Evolutionary conservation across 2,797 vertebrate genomes (phyloP), one percentile per base, ranked within the genome.

Genomic region (Pantherophis alleghaniensis): DNA sequence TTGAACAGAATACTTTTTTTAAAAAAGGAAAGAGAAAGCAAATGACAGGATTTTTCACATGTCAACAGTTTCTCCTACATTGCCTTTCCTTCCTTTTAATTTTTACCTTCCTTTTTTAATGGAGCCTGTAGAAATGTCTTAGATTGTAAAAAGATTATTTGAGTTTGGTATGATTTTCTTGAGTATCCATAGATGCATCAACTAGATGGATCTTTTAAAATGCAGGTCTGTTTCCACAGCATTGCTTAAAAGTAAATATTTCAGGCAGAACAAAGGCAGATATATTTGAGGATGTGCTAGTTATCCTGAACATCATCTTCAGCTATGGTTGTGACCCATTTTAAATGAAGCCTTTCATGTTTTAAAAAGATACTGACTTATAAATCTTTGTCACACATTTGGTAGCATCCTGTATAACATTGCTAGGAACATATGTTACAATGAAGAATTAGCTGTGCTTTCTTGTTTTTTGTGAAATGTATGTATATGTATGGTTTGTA

Each of bases 371-470:
- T 60, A 94, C 28, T 94, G 91, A 14, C 55, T 95, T 95, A 93
- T 90, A 93, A 95, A 94, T 66, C 55, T 88, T 83, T 92, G 55
- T 92, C 87, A 88, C 93, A 94, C 56, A 94, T 95, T 92, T 95
- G 47, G 69, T 92, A 93, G 83, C 90, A 59, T 83, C 66, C 32
- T 56, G 22, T 20, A 14, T 90, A 92, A 83, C 74, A 87, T 83
- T 92, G 1, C 93, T 66, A 7, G 42, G 32, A 93, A 56, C 89
- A 96, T 79, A 88, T 51, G 95, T 95, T 92, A 57, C 94, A 96
- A 95, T 93, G 93, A 95, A 89, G 47, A 96, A 63, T 87, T 92
- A 94, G 87, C 79, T 94, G 42, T 92, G 86, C 24, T 28, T 83
- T 69, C 89, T 93, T 91, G 91, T 96, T 92, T 94, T 93, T 92